Base-by-base conservation (phyloP, 2,888 invertebrate genomes). In the Papilio gigon region DNA sequence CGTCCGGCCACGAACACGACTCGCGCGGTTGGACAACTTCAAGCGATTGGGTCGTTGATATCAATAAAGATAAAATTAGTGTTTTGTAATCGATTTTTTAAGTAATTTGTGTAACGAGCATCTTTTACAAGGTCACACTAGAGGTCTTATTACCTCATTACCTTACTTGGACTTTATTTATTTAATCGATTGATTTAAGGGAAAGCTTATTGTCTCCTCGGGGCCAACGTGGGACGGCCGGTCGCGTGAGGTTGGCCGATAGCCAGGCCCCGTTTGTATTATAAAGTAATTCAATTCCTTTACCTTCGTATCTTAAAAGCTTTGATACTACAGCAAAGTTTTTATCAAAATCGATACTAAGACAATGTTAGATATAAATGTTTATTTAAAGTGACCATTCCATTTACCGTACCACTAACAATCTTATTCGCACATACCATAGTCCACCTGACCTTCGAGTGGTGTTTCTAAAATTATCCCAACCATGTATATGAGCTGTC, bases 211-310 rank as follows among this genome's bases (percentile, higher is more conserved):
- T 0, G 44, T n/a, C n/a, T 44, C 20, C 9, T 22, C 20, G 22
- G 11, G 12, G 12, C 3, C 9, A 17, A 20, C 17, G 2, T 1
- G 8, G 2, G 12, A 30, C 35, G 0, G 25, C 22, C 22, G 11
- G 22, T 61, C 27, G 61, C 62, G 44, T 62, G 62, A 2, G n/a
- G 4, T 5, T 53, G 50, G 25, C 27, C 37, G 37, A 35, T 64
- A 64, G 40, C 33, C 33, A 5, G 53, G 53, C 27, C 27, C 40
- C n/a, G 27, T 53, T n/a, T 35, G 58, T 37, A 37, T 37, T 14
- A 22, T 2, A 59, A 33, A 37, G 22, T 22, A 12, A 59, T 40
- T 59, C 22, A 59, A 59, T 59, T 37, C 37, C 37, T 37, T 59
- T 37, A 59, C 35, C 37, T 22, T 59, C 4, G 35, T 37, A 59